Evolutionary conservation across 2,113 vertebrate genomes (phyloP).

Genomic region (Ceyx margarethae): DNA sequence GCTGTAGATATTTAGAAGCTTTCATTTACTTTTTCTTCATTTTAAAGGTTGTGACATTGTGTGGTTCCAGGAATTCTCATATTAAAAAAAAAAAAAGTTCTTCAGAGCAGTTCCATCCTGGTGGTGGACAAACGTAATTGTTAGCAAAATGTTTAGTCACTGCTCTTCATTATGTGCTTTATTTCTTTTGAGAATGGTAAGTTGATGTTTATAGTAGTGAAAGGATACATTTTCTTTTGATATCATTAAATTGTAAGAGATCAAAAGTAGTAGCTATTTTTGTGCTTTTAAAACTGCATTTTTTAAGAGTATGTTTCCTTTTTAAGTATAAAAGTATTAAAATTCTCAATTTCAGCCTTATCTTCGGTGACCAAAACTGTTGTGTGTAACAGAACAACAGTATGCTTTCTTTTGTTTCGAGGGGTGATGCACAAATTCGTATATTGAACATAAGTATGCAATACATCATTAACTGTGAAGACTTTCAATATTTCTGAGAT

Average conservation of each 20-base stretch:
- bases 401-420: not conserved
- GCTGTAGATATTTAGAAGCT: not conserved
- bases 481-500: not conserved
- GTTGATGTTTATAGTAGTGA: not conserved
- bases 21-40: too few relatives aligned
- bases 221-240: not conserved
- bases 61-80: not conserved
- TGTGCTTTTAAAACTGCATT: not conserved
- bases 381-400: not conserved
- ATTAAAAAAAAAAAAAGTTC: not conserved
- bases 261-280: not conserved
- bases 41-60: not conserved
- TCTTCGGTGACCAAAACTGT: not conserved
- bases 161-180: not conserved
- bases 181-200: not conserved
- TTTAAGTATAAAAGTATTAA: not conserved
- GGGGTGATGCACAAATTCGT: not conserved
- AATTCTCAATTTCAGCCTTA: not conserved
- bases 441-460: not conserved
- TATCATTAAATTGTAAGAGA: not conserved
- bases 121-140: not conserved
- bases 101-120: not conserved
- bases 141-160: not conserved
- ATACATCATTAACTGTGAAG: not conserved
- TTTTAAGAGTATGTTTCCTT: not conserved